Percentiles rank a stretch among this genome's conserved stretches.
These are phyloP conservation scores for Schizaphis graminum DNA, from an alignment of 2,888 invertebrate species.

Conservation along the genomic window DNA sequence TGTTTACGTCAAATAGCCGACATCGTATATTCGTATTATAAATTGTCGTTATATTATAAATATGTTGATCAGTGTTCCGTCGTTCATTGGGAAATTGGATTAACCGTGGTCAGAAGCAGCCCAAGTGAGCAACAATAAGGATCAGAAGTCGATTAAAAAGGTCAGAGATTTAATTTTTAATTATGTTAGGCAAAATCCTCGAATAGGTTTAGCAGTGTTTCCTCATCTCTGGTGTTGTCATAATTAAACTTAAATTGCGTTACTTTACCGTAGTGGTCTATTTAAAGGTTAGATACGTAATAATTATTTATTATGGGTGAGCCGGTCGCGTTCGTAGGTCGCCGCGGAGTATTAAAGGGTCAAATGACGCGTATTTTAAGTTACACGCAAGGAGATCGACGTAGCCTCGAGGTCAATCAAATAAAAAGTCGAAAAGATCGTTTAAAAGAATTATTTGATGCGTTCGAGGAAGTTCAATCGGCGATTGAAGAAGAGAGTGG, in stretches of 20 bases:
- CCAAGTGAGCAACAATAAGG: not conserved
- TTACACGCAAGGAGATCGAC: not conserved
- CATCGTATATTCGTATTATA: too few species aligned
- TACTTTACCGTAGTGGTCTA: not conserved
- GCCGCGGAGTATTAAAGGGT: not conserved
- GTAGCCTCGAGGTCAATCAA: not conserved
- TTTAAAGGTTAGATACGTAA: not conserved
- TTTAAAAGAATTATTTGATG: not conserved
- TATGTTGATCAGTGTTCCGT: too few species aligned
- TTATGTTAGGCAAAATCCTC: not conserved
- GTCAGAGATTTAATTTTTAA: not conserved
- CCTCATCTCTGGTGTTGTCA: not conserved
- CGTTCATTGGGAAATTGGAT: not conserved
- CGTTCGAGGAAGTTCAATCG: not conserved
- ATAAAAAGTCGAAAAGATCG: not conserved
- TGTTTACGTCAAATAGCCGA: too few species aligned
- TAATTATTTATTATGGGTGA: not conserved
- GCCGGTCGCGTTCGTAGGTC: not conserved
- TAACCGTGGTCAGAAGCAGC: not conserved
- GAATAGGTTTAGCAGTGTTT: not conserved
- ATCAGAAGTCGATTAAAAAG: not conserved
- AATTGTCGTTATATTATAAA: too few species aligned
- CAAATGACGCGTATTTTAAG: constrained; percentile 20
- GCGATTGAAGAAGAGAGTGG: not conserved
- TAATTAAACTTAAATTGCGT: not conserved